Base-by-base conservation (phyloP, 2,888 invertebrate genomes). In the Andrena trimmerana region DNA sequence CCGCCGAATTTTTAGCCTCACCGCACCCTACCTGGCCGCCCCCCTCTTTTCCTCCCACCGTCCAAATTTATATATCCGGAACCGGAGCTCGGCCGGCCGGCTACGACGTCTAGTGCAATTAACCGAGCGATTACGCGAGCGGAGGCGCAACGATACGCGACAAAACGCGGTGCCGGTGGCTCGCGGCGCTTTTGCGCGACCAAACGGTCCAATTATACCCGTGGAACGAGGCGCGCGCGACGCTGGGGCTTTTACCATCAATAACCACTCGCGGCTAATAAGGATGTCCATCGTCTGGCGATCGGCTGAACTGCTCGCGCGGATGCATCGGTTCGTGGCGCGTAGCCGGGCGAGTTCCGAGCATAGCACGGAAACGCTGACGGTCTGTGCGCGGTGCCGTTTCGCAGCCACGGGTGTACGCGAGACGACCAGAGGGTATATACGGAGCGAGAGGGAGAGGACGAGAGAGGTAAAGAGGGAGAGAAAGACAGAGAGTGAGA, bases 281-380 rank as follows among this genome's bases (percentile, higher is more conserved):
- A 83, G 83, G 78, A 83, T 72, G 83, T 84, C 78, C 83, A 84
- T 84, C 83, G 83, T 73, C 75, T 81, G 66, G 81, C 81, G 31
- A 81, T 81, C 83, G 69, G 54, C 7, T 27, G 68, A 73, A 57
- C 75, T 54, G 36, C 52, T 52, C 59, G 10, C 69, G 60, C 33
- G 71, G 67, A 57, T 48, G 71, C 82, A 42, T 63, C 71, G 72
- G 69, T 76, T 50, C 73, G 83, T 54, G 62, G 27, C 77, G 68
- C 72, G 54, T 73, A 77, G 72, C 72, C 54, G 29, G 59, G 54
- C 83, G 70, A 73, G 83, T 86, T 84, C 81, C 85, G 67, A 66
- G 84, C 81, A 78, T 79, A 79, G 87, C 81, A 78, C 82, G 84
- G 85, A 87, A 86, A 86, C 86, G 88, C 86, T 85, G 77, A 74